Base-by-base conservation (phyloP, 2,888 invertebrate species). In the Euzetes globulus region DNA sequence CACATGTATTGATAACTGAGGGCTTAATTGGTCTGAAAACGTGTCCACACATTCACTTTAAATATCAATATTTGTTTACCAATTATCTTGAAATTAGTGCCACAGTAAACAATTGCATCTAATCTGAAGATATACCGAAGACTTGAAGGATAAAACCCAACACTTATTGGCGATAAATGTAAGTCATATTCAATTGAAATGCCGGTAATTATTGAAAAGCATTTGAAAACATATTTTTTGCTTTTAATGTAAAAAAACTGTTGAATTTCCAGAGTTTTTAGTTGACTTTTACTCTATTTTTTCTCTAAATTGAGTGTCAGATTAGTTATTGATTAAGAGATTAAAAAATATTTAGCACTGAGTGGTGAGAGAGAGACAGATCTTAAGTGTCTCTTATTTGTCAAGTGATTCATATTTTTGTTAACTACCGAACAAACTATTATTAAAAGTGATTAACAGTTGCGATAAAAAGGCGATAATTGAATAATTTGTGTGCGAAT, bases 1-100 rank as follows among this genome's bases (percentile, higher is more conserved):
- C 58, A 58, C 13, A 58, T 58, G 58, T 58, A 17, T 29, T 29
- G 15, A 58, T 27, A 27, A 58, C 19, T 27, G 11, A 58, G 7
- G 58, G 27, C 58, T 58, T 58, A 58, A 19, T 58, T 58, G 58
- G 58, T 58, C 25, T 58, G 1, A 17, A 58, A 25, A 58, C 22
- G 58, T 27, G 58, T 58, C 27, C 58, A 27, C 17, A 58, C 25
- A 27, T 50, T 50, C 11, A 11, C 19, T n/a, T 4, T 58, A 58
- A 58, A 58, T 58, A 58, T 58, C 58, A 58, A 58, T 58, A 58
- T 58, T 58, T 58, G 27, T 27, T 58, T 58, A 27, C n/a, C 11
- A 27, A 58, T n/a, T 50, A 50, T 50, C 50, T n/a, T n/a, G 50
- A 19, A 50, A 50, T 50, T 50, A 50, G 41, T 41, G 41, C 41